phyloP scores from a whole-genome alignment of 2,888 invertebrate species.

The Uloborus plumipes region DNA sequence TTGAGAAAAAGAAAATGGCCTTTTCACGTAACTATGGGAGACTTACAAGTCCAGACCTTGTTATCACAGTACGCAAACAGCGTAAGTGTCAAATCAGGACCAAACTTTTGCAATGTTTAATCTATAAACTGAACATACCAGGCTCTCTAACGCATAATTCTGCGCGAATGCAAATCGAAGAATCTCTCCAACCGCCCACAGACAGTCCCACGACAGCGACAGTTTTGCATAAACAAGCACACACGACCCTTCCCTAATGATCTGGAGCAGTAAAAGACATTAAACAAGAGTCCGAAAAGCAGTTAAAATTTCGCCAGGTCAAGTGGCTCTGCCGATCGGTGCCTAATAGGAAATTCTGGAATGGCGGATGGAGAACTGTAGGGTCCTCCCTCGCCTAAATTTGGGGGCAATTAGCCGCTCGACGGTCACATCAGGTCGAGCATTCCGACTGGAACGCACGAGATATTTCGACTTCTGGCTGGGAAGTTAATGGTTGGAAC shows the following conservation, averaged over 20 bases:
- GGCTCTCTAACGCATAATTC: too few relatives aligned
- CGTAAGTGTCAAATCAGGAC: too few relatives aligned
- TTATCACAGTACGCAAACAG: too few relatives aligned
- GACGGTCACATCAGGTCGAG: slow-evolving; percentile 27
- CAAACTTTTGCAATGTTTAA: too few relatives aligned
- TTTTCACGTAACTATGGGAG: too few relatives aligned
- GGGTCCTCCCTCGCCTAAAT: slow-evolving; percentile 35
- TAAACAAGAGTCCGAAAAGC: slow-evolving; percentile 16
- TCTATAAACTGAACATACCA: too few relatives aligned
- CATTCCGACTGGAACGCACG: slow-evolving; percentile 23
- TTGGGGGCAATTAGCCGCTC: slow-evolving; percentile 21
- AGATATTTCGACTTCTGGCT: slow-evolving; percentile 10
- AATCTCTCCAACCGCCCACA: too few relatives aligned
- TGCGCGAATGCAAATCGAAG: too few relatives aligned
- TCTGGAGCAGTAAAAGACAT: slow-evolving; percentile 23
- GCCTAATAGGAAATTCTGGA: too few relatives aligned
- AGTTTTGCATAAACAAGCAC: slow-evolving; percentile 32
- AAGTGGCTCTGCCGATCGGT: slow-evolving; percentile 6
- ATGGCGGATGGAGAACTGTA: slow-evolving; percentile 14
- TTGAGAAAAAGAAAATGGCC: too few relatives aligned
- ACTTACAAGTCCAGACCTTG: too few relatives aligned
- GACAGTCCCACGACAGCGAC: too few relatives aligned
- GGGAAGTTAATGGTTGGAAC: slow-evolving; percentile 34
- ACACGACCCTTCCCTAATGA: slow-evolving; percentile 19
- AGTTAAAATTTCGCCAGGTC: slow-evolving; percentile 17